Evolutionary conservation across 1,140 invertebrate genomes (phyloP).

Genomic region (Cepaea nemoralis): DNA sequence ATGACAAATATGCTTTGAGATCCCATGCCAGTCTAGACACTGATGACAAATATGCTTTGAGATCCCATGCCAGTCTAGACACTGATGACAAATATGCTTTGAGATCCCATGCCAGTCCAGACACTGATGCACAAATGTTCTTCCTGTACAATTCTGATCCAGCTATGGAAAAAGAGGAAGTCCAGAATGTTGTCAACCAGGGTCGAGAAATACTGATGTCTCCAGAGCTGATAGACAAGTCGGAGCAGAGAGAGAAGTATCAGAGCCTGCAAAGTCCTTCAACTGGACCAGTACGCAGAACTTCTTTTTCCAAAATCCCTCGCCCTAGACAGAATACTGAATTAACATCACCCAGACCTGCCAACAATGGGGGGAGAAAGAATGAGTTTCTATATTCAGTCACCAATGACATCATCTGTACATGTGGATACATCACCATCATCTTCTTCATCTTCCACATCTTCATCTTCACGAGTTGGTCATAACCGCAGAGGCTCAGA

Average conservation of each 20-base stretch:
- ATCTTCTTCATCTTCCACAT: conserved; percentile 20
- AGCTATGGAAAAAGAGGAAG: conserved; percentile 58
- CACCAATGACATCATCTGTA: conserved; percentile 15
- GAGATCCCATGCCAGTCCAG: not conserved
- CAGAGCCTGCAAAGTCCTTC: not conserved
- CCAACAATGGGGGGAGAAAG: not conserved
- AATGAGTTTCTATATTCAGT: not conserved
- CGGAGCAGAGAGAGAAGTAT: not conserved
- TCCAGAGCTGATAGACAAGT: not conserved
- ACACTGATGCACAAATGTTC: not conserved
- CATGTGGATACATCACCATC: conserved; percentile 25
- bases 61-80: not conserved
- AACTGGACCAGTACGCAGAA: not conserved
- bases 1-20: conserved; percentile 4
- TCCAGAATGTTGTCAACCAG: conserved; percentile 60
- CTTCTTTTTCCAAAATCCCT: conserved; percentile 37
- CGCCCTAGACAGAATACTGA: conserved; percentile 25
- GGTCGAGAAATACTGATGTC: conserved; percentile 58
- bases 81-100: not conserved
- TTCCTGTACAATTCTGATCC: conserved; percentile 24
- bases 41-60: not conserved
- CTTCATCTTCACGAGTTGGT: not conserved
- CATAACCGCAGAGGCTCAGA: conserved; percentile 23
- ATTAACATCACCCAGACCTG: not conserved
- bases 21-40: not conserved